These are phyloP conservation scores for Tetramorium simillimum DNA, from an alignment of 1,140 invertebrate species.

Conservation along the genomic window DNA sequence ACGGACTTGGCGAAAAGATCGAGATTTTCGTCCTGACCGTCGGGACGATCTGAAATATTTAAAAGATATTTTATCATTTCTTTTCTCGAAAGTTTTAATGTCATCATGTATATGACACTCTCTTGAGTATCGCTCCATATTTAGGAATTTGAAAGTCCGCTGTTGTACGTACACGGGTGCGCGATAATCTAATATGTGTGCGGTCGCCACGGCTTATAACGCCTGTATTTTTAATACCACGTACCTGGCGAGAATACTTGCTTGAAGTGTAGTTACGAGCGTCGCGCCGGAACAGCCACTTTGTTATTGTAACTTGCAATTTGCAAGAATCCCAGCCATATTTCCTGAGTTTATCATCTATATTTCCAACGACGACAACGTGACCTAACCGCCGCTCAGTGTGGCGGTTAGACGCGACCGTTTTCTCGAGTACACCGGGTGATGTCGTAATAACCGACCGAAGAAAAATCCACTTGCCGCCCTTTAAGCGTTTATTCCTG, in stretches of 20 bases:
- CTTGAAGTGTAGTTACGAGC: conserved; percentile 25
- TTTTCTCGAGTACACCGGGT: conserved; percentile 14
- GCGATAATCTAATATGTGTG: neutral
- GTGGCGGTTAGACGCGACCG: conserved; percentile 22
- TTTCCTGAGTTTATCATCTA: conserved; percentile 54
- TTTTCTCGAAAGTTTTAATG: neutral
- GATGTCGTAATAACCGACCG: conserved; percentile 20
- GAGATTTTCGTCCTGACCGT: neutral
- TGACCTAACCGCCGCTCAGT: neutral
- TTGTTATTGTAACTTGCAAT: conserved; percentile 59
- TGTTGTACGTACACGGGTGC: neutral
- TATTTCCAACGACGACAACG: conserved; percentile 2
- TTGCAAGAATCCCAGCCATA: conserved; percentile 49
- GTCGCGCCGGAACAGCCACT: conserved; percentile 39
- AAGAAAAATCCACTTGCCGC: conserved; percentile 39
- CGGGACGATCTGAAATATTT: neutral
- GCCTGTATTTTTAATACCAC: conserved; percentile 41
- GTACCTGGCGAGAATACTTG: conserved; percentile 11
- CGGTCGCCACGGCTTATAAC: neutral
- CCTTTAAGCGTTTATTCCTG: conserved; percentile 27
- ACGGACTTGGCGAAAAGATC: neutral
- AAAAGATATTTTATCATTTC: neutral
- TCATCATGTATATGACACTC: too few relatives aligned
- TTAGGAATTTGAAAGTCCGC: neutral
- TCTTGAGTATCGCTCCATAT: neutral